Evolutionary conservation across 2,797 vertebrate species (phyloP).

Genomic region (Streptopelia turtur): DNA sequence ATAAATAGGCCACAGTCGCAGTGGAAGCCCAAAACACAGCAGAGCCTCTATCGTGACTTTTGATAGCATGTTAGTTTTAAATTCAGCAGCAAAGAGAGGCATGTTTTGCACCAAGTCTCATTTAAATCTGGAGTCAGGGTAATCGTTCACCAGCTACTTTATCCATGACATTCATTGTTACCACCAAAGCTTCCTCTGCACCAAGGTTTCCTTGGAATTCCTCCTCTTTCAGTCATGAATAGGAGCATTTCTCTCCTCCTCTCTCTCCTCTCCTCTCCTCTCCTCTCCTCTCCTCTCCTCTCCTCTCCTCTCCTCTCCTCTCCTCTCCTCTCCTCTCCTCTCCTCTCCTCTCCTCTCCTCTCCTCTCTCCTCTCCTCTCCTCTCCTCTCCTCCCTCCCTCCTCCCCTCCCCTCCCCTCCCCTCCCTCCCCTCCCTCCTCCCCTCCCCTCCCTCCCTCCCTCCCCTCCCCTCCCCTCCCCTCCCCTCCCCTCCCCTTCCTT

Average conservation of each 20-base stretch:
- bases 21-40: not conserved
- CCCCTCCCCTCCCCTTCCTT: too few relatives aligned
- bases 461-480: too few relatives aligned
- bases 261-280: not conserved
- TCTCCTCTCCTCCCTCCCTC: not conserved
- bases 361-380: not conserved
- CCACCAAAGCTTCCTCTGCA: not conserved
- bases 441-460: too few relatives aligned
- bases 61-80: not conserved
- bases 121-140: constrained; percentile 7
- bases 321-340: too few relatives aligned
- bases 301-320: not conserved
- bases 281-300: too few relatives aligned
- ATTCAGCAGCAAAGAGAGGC: not conserved
- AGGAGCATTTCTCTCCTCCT: not conserved
- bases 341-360: not conserved
- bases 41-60: not conserved
- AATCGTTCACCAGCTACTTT: not conserved
- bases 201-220: not conserved
- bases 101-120: not conserved
- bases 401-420: too few relatives aligned
- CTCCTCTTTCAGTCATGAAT: not conserved
- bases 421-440: too few relatives aligned
- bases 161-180: not conserved
- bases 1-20: not conserved